These are phyloP conservation scores for Hylomyscus alleni DNA, from an alignment of 2,797 vertebrate genomes.

Conservation along the genomic window DNA sequence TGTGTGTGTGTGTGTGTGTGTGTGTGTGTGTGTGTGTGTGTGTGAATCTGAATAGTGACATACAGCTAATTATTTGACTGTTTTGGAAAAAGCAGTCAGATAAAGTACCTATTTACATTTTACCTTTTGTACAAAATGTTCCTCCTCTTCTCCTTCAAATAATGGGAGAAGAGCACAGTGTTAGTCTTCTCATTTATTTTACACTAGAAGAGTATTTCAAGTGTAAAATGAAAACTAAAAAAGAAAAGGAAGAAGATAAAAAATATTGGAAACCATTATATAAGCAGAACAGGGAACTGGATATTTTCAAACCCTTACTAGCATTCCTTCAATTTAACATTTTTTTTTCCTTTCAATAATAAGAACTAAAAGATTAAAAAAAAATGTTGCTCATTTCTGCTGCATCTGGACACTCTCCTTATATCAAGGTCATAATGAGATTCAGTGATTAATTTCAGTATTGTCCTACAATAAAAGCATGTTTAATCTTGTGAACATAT, in stretches of 20 bases:
- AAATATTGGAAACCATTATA: neutral
- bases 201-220: conserved; percentile 57
- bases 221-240: neutral
- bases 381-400: neutral
- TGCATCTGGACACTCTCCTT: neutral
- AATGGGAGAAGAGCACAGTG: neutral
- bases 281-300: neutral
- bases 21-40: too few relatives aligned
- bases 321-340: neutral
- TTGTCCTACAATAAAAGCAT: conserved; percentile 48
- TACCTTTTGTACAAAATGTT: neutral
- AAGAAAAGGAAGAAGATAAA: neutral
- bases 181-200: conserved; percentile 24
- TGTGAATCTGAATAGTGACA: neutral
- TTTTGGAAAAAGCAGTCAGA: conserved; percentile 6
- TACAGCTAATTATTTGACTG: neutral
- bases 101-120: neutral
- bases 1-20: neutral
- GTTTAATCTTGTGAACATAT: conserved; percentile 32
- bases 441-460: conserved; percentile 63
- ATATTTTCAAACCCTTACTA: neutral
- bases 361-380: conserved; percentile 42
- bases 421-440: conserved; percentile 68
- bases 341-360: conserved; percentile 16
- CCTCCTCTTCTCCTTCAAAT: neutral